phyloP scores from a whole-genome alignment of 2,113 vertebrate genomes.

The Ammodytes dubius region DNA sequence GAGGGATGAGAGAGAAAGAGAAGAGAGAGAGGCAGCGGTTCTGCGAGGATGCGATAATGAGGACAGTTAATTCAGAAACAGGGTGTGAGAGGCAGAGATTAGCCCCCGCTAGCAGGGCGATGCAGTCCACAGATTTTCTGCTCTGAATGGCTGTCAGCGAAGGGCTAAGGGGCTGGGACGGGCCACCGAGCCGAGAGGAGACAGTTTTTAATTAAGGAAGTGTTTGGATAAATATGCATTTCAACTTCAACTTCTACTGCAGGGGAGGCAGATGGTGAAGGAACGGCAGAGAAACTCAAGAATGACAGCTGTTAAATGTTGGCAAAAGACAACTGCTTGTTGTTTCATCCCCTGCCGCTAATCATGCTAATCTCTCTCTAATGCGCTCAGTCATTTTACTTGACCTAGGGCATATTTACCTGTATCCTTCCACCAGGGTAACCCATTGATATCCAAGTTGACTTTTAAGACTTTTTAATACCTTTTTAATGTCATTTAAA shows the following conservation, averaged over 20 bases:
- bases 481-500: no score
- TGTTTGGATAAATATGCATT: conserved; percentile 72
- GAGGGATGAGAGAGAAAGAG: conserved; percentile 38
- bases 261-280: conserved; percentile 14
- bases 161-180: conserved; percentile 53
- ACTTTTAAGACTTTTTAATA: no score
- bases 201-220: conserved; percentile 76
- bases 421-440: neutral
- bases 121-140: conserved; percentile 80
- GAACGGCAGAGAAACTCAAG: neutral
- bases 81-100: conserved; percentile 80
- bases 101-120: conserved; percentile 70
- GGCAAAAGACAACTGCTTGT: neutral
- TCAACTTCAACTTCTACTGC: conserved; percentile 60
- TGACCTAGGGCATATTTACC: neutral
- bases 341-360: no score
- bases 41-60: conserved; percentile 81
- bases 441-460: no score
- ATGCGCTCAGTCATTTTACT: neutral
- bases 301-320: neutral
- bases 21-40: conserved; percentile 52
- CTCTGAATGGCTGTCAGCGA: conserved; percentile 73
- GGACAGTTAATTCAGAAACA: conserved; percentile 78
- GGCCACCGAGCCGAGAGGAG: conserved; percentile 56
- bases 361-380: neutral